Percentiles rank a stretch among this genome's conserved stretches.
Evolutionary conservation across 2,797 vertebrate genomes (phyloP).

Genomic region (Paratrypauchen microcephalus): DNA sequence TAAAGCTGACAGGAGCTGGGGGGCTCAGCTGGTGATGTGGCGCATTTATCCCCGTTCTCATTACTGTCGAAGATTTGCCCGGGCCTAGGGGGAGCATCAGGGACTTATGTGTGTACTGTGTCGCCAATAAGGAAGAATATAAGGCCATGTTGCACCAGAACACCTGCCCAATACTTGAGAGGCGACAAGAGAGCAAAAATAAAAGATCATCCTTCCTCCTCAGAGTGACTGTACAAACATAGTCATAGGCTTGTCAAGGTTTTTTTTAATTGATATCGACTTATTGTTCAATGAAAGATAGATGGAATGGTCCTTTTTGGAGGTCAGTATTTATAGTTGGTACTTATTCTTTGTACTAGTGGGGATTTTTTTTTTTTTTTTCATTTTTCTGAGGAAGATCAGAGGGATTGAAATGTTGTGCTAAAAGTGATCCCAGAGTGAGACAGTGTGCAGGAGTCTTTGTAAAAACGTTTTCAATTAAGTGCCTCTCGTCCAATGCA

Average conservation of each 20-base stretch:
- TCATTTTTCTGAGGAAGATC: no score
- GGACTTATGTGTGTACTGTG: conserved; percentile 49
- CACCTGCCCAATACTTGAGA: conserved; percentile 60
- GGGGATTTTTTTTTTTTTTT: no score
- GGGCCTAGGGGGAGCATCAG: conserved; percentile 58
- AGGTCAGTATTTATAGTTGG: no score
- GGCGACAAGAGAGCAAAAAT: conserved; percentile 42
- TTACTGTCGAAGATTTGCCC: conserved; percentile 68
- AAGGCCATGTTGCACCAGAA: conserved; percentile 29
- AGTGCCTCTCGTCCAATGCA: no score
- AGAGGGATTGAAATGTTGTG: no score
- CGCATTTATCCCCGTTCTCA: conserved; percentile 73
- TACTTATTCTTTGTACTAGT: no score
- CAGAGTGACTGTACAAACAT: conserved; percentile 38
- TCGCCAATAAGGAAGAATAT: conserved; percentile 44
- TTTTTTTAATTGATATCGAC: no score
- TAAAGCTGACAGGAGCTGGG: conserved; percentile 67
- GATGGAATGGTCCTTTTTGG: no score
- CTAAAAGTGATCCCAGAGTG: no score
- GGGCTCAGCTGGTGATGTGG: conserved; percentile 76
- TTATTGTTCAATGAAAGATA: no score
- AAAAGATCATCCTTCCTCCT: conserved; percentile 41
- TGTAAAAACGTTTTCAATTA: no score
- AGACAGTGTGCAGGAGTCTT: no score
- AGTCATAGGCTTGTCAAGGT: conserved; percentile 11